Percentiles rank a stretch among this genome's conserved stretches.
Evolutionary conservation across 2,113 vertebrate species (phyloP).

Genomic region (Cygnus buccinator): DNA sequence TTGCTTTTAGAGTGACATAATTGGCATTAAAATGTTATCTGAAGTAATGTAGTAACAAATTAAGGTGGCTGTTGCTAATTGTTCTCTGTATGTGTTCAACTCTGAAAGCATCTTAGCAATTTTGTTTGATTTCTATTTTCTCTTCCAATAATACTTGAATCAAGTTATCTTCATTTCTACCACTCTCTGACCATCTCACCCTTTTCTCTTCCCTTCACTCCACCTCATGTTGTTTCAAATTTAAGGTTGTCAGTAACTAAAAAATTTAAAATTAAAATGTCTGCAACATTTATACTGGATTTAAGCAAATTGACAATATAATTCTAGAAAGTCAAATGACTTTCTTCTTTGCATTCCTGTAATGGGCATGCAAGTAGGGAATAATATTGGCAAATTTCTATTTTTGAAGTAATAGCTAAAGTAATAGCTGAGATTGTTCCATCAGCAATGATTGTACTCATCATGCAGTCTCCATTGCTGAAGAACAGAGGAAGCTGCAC

Average conservation of each 20-base stretch:
- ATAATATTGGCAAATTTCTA: neutral
- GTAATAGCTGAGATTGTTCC: neutral
- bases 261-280: neutral
- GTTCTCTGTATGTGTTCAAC: neutral
- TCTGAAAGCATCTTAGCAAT: neutral
- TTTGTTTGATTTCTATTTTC: neutral
- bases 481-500: neutral
- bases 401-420: slow-evolving; percentile 6
- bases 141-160: neutral
- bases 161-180: neutral
- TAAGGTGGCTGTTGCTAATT: slow-evolving; percentile 9
- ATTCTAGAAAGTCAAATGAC: neutral
- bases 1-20: neutral
- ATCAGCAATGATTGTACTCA: neutral
- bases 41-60: neutral
- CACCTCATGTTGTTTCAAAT: neutral
- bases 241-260: neutral
- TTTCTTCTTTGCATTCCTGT: neutral
- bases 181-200: neutral
- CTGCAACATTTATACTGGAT: neutral
- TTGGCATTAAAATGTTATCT: neutral
- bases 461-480: neutral
- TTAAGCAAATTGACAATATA: neutral
- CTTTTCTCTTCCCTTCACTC: neutral
- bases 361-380: neutral